Base-by-base conservation (phyloP, 2,797 vertebrate species). In the Rhyacichthys aspro region DNA sequence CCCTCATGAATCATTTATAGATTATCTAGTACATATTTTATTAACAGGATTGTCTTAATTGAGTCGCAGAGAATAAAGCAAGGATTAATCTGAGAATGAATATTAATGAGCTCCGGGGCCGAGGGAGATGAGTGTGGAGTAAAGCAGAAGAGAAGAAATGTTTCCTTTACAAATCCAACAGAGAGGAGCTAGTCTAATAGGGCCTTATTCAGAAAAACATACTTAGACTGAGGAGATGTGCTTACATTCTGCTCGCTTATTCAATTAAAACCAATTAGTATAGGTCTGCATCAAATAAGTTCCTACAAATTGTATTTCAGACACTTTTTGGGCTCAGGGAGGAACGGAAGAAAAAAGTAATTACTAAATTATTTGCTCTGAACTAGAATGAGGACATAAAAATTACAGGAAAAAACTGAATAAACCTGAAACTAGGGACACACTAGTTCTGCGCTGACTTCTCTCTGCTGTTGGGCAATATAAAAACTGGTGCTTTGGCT, bases 11-110 rank as follows among this genome's bases (percentile, higher is more conserved):
- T 90, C 74, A 92, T 92, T 87, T 61, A 91, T 89, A 86, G 83
- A 84, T 90, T 87, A 92, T 88, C 85, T 76, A 79, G 75, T 49
- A 57, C 85, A 93, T 93, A 88, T 90, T 87, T 93, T 93, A 93
- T 92, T 91, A 91, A 92, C 89, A 84, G 78, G 81, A 90, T 89
- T 91, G 87, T 90, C 85, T 91, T 90, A 90, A 93, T 91, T 91
- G 86, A 90, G 87, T 90, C 83, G 84, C 70, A 56, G 78, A 66
- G 86, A 89, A 91, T 89, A 90, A 91, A 91, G 86, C 63, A 71
- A 57, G 69, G 85, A 92, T 93, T 91, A 81, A 91, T 92, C 81
- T 90, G 42, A 23, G 63, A 38, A 81, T 89, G 79, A 90, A 91
- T 91, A 91, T 91, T 86, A 90, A 92, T 89, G 75, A 71, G 65